Evolutionary conservation across 2,113 vertebrate species (phyloP).

Genomic region (Microcebus lehilahytsara): DNA sequence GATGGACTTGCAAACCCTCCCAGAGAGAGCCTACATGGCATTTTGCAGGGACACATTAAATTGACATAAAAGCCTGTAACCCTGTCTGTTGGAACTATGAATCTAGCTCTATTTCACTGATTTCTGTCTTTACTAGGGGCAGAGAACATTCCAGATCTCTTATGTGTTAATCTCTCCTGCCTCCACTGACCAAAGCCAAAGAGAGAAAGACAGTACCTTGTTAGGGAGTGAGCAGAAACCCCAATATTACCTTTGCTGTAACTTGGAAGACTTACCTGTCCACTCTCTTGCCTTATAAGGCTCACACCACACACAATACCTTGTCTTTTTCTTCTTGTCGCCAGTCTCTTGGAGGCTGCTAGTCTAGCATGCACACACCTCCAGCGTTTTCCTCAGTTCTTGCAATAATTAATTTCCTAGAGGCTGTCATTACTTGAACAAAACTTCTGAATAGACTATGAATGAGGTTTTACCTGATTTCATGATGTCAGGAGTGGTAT

Average conservation of each 20-base stretch:
- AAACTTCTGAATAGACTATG: not conserved
- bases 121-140: not conserved
- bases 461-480: slow-evolving; percentile 7
- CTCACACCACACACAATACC: not conserved
- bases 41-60: not conserved
- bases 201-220: not conserved
- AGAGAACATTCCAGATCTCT: slow-evolving; percentile 30
- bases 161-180: not conserved
- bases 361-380: not conserved
- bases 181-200: not conserved
- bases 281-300: not conserved
- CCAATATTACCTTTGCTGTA: rapidly evolving
- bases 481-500: not conserved
- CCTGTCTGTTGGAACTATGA: not conserved
- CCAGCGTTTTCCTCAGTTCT: not conserved
- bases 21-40: not conserved
- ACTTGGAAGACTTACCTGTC: not conserved
- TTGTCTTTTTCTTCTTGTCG: too few relatives aligned
- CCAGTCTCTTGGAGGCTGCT: not conserved
- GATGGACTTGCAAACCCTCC: not conserved
- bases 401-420: slow-evolving; percentile 28
- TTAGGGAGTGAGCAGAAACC: not conserved
- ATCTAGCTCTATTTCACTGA: not conserved
- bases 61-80: not conserved
- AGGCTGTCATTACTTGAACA: not conserved